Percentiles rank a stretch among this genome's conserved stretches.
These are phyloP conservation scores for Drosophila ironensis DNA, from an alignment of 1,140 invertebrate genomes.

Conservation along the genomic window DNA sequence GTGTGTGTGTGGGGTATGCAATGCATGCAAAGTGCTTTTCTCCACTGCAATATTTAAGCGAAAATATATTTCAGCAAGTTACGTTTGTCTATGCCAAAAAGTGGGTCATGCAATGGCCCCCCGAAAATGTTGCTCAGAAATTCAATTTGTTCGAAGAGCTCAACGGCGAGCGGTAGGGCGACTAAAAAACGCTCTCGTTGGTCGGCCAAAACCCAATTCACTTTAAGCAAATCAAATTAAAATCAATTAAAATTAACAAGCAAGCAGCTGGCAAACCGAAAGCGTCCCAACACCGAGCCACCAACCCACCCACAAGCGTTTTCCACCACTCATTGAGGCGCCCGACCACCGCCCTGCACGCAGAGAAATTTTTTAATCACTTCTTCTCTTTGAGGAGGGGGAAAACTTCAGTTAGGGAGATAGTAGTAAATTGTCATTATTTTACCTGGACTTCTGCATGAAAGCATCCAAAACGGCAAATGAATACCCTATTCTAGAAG, in stretches of 20 bases:
- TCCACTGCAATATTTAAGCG: slow-evolving; percentile 20
- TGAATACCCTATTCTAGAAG: no score
- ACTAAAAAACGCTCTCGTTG: slow-evolving; percentile 22
- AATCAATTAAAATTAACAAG: slow-evolving; percentile 78
- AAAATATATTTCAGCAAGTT: slow-evolving; percentile 36
- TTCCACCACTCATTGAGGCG: background rate
- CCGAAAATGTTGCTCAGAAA: slow-evolving; percentile 13
- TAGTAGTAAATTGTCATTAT: no score
- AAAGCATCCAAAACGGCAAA: no score
- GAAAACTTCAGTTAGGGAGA: no score
- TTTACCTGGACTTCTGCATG: no score
- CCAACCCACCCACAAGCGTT: slow-evolving; percentile 17
- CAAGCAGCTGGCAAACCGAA: slow-evolving; percentile 42
- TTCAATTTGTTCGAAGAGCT: slow-evolving; percentile 27
- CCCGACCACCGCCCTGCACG: slow-evolving; percentile 7
- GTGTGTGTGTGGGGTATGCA: slow-evolving; percentile 12
- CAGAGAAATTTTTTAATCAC: background rate
- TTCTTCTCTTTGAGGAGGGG: no score
- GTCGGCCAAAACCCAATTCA: slow-evolving; percentile 45
- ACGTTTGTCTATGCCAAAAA: slow-evolving; percentile 25
- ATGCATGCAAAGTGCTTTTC: slow-evolving; percentile 45
- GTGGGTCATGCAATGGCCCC: slow-evolving; percentile 33
- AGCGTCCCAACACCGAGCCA: slow-evolving; percentile 4
- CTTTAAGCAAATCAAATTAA: slow-evolving; percentile 70
- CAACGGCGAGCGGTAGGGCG: no score